Evolutionary conservation across 2,888 invertebrate genomes (phyloP), one percentile per base, ranked within the genome.

Genomic region (Seira sanloemensis): DNA sequence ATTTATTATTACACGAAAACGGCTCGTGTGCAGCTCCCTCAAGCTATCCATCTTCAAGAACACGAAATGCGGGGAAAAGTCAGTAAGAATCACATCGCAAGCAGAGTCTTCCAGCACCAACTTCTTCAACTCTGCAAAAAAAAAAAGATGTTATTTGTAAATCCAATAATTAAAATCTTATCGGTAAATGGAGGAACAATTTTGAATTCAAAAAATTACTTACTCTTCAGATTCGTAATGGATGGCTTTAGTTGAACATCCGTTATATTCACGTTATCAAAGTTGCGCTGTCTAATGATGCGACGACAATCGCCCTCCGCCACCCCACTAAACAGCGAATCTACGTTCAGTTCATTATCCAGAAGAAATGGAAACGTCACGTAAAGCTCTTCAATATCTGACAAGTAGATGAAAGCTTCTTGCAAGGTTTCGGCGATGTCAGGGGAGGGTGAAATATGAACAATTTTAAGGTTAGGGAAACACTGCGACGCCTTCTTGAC

Each of bases 1-100:
- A 37, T 4, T 2, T 7, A 26, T 27, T 68, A 37, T 21, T 75
- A 80, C 80, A 23, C 74, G 68, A 58, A 75, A 80, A 25, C 67
- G 37, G 18, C 25, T 80, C 1, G 75, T 80, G 12, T 75, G 75
- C 1, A 80, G 66, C 23, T 74, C 75, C 4, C 9, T 46, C 23
- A 84, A 75, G 21, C 72, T 79, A 0, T 69, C 76, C 75, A 84
- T 84, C 69, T 80, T 80, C 62, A 84, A 18, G 58, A 83, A 78
- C 5, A 72, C 26, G 19, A 77, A 77, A 37, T 78, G 77, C 0
- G 74, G 78, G 0, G 83, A 25, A 19, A 83, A 73, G 18, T 83
- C 83, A 2, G 83, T 73, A 2, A 83, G 62, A 2, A 71, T 27
- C 0, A 19, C 25, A 12, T 37, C 37, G 21, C 46, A 65, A 2